phyloP scores from a whole-genome alignment of 2,797 vertebrate genomes.

The Numenius phaeopus region DNA sequence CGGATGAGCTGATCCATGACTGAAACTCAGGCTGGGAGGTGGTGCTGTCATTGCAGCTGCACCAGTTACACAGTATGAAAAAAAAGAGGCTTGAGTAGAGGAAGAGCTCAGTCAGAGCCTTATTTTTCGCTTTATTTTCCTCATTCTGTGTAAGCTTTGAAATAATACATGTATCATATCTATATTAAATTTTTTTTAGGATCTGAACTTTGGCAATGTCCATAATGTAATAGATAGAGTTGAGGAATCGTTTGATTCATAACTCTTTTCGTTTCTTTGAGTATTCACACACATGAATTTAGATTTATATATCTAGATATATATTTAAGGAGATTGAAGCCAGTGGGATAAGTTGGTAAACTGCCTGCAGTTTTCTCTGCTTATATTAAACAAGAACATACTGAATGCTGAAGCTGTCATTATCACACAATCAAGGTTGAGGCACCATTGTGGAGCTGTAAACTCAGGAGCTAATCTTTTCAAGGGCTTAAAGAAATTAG shows the following conservation, averaged over 20 bases:
- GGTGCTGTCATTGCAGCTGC: not conserved
- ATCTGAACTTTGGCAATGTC: not conserved
- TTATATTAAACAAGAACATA: not conserved
- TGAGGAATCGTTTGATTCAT: not conserved
- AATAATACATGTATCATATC: not conserved
- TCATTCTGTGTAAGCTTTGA: not conserved
- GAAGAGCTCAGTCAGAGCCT: not conserved
- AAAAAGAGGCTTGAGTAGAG: not conserved
- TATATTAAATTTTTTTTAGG: not conserved
- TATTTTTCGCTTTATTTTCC: not conserved
- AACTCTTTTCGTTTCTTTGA: not conserved
- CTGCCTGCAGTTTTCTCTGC: not conserved
- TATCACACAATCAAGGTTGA: not conserved
- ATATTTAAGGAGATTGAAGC: not conserved
- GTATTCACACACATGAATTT: not conserved
- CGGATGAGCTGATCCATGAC: not conserved
- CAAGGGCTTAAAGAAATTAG: constrained; percentile 10
- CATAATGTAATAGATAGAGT: not conserved
- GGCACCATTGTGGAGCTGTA: not conserved
- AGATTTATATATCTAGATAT: not conserved
- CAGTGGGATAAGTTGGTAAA: not conserved
- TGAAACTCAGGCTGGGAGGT: not conserved
- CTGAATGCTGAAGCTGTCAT: not conserved
- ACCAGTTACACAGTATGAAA: not conserved
- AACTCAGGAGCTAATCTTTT: not conserved